Percentiles rank a stretch among this genome's conserved stretches.
Evolutionary conservation across 2,113 vertebrate species (phyloP).

Genomic region (Aplodontia rufa): DNA sequence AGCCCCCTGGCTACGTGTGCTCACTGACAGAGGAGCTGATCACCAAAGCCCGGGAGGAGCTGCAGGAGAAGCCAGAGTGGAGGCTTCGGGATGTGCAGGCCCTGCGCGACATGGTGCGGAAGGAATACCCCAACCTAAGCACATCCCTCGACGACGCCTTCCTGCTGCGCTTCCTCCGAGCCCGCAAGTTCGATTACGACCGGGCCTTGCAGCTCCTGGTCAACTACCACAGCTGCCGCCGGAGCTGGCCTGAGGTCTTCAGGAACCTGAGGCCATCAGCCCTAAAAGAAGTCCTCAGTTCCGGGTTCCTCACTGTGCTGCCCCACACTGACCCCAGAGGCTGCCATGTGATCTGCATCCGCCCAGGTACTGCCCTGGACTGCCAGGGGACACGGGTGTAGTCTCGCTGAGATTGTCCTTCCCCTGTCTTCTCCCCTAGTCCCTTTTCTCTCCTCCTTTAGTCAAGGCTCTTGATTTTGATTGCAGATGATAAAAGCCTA

Average conservation of each 20-base stretch:
- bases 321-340: conserved; percentile 91
- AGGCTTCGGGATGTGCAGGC: conserved; percentile 96
- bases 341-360: conserved; percentile 94
- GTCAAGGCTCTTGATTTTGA: background rate
- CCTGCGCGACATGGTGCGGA: conserved; percentile 96
- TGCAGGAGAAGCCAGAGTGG: conserved; percentile 99
- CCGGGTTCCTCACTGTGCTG: conserved; percentile 96
- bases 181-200: conserved; percentile 98
- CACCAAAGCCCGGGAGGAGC: conserved; percentile 95
- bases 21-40: conserved; percentile 92
- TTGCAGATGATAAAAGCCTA: background rate
- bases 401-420: background rate
- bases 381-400: rapidly evolving
- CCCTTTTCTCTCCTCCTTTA: background rate
- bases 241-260: conserved; percentile 97
- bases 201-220: conserved; percentile 95
- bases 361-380: conserved; percentile 87
- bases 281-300: conserved; percentile 92
- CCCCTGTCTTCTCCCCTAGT: background rate
- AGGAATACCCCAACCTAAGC: conserved; percentile 93
- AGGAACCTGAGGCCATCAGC: conserved; percentile 93
- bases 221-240: conserved; percentile 94
- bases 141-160: conserved; percentile 95
- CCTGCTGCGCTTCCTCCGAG: conserved; percentile 95
- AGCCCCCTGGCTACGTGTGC: conserved; percentile 91